phyloP scores from a whole-genome alignment of 2,888 invertebrate genomes.

The Thera obeliscata region DNA sequence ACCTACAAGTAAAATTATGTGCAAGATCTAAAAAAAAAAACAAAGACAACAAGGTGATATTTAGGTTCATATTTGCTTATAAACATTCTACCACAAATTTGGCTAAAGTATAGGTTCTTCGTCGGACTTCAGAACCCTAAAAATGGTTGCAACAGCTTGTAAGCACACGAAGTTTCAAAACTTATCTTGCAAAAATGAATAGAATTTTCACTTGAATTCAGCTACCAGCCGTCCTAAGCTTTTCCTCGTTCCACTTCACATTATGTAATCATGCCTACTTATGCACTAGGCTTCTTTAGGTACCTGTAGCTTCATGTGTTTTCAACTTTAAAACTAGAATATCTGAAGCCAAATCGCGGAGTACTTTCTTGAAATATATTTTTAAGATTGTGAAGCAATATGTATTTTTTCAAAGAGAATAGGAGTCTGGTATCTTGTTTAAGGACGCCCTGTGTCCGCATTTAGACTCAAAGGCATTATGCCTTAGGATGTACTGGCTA shows the following conservation, averaged over 20 bases:
- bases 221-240: background rate
- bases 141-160: background rate
- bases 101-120: too few species aligned
- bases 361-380: background rate
- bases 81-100: too few species aligned
- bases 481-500: too few species aligned
- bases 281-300: background rate
- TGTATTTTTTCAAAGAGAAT: too few species aligned
- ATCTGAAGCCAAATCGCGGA: background rate
- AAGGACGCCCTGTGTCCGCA: too few species aligned
- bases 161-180: background rate
- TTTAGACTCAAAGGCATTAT: too few species aligned
- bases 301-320: constrained; percentile 8
- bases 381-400: background rate
- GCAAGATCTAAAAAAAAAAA: too few species aligned
- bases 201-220: constrained; percentile 2
- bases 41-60: too few species aligned
- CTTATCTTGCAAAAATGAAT: background rate
- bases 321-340: background rate
- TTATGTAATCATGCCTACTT: constrained; percentile 15
- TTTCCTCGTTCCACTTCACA: constrained; percentile 1
- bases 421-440: too few species aligned
- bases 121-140: too few species aligned
- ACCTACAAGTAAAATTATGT: too few species aligned
- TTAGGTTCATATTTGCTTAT: too few species aligned